These are phyloP conservation scores for Marmota monax DNA, from an alignment of 2,113 vertebrate species.

Conservation along the genomic window DNA sequence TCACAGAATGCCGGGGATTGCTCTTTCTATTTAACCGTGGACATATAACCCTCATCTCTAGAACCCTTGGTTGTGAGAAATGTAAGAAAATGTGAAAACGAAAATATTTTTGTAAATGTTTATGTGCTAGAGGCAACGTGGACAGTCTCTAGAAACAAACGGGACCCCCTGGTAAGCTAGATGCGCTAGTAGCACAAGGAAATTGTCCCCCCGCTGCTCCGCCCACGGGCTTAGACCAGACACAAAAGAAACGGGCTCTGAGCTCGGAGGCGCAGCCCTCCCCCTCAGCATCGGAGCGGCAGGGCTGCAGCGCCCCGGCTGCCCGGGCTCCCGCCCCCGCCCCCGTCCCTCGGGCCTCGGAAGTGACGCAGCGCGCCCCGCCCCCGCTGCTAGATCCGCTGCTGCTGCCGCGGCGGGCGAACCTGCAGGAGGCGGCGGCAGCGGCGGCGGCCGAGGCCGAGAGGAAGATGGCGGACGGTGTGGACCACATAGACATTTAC, in stretches of 20 bases:
- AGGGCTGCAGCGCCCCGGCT: neutral
- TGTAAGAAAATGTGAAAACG: neutral
- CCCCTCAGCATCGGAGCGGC: accelerated
- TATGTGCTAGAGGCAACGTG: neutral
- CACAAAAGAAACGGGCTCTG: constrained; percentile 51
- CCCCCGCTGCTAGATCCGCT: constrained; percentile 78
- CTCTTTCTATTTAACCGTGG: neutral
- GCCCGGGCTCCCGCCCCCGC: neutral
- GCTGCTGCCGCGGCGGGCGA: constrained; percentile 80
- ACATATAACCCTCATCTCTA: neutral
- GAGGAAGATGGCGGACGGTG: constrained; percentile 97
- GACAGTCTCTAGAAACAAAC: neutral
- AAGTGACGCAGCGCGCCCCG: constrained; percentile 82
- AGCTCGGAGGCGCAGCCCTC: accelerated
- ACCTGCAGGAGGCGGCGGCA: constrained; percentile 74
- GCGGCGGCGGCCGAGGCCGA: constrained; percentile 81
- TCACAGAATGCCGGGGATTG: neutral
- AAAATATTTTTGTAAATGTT: neutral
- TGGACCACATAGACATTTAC: constrained; percentile 99
- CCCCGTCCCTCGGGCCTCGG: constrained; percentile 61
- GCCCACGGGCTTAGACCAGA: neutral
- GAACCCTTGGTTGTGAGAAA: neutral
- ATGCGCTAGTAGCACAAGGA: neutral
- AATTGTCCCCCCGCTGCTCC: neutral
- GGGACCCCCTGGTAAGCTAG: accelerated